phyloP scores from a whole-genome alignment of 1,140 invertebrate genomes.

The Fopius arisanus region DNA sequence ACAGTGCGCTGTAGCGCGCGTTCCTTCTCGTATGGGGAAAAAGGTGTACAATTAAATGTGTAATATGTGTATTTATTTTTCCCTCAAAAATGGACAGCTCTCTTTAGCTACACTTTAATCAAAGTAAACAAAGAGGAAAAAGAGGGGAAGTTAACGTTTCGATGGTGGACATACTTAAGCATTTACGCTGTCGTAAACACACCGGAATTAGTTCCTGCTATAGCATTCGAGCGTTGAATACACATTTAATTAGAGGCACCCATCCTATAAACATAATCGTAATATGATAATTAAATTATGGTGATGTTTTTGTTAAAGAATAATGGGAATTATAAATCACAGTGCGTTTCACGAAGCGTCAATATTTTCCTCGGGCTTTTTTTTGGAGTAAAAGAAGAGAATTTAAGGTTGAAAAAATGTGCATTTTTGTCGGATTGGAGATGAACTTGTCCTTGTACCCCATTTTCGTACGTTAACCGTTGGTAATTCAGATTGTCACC shows the following conservation, averaged over 20 bases:
- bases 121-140: background rate
- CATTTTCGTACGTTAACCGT: background rate
- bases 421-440: too few species aligned
- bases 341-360: background rate
- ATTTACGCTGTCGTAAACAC: slow-evolving; percentile 24
- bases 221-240: slow-evolving; percentile 27
- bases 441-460: background rate
- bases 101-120: too few species aligned
- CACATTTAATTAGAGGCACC: slow-evolving; percentile 44
- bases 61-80: background rate
- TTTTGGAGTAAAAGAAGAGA: too few species aligned
- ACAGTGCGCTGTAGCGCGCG: too few species aligned
- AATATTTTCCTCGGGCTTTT: too few species aligned
- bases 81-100: too few species aligned
- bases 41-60: too few species aligned
- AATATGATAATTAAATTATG: slow-evolving; percentile 50
- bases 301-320: slow-evolving; percentile 13
- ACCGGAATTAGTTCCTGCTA: slow-evolving; percentile 10
- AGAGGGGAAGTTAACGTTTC: background rate
- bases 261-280: slow-evolving; percentile 44
- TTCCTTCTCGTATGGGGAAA: too few species aligned
- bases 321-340: background rate
- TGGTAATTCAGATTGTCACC: background rate
- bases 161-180: slow-evolving; percentile 5
- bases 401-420: too few species aligned